These are phyloP conservation scores for Pleuronectes platessa DNA, from an alignment of 2,113 vertebrate species.

Conservation along the genomic window DNA sequence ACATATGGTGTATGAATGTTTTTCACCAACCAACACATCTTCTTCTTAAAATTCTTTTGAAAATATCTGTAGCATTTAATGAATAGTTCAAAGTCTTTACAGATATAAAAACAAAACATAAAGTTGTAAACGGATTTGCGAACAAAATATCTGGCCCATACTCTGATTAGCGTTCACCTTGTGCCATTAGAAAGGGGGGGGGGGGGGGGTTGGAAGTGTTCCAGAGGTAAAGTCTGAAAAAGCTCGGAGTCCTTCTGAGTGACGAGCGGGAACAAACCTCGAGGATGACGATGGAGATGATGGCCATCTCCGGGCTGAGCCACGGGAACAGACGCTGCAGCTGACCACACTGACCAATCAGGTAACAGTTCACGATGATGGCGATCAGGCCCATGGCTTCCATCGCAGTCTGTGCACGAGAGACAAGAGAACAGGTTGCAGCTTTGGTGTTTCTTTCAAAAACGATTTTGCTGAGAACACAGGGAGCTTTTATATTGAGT, in stretches of 20 bases:
- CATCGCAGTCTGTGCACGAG: slow-evolving; percentile 89
- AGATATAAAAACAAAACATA: too few relatives aligned
- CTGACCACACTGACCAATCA: slow-evolving; percentile 98
- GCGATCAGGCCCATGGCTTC: slow-evolving; percentile 95
- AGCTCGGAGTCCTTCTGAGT: background rate
- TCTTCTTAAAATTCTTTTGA: too few relatives aligned
- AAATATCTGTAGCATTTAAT: too few relatives aligned
- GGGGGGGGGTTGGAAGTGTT: background rate
- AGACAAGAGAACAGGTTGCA: background rate
- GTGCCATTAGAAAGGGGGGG: background rate
- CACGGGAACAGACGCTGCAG: slow-evolving; percentile 95
- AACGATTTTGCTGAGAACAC: background rate
- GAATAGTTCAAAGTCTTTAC: too few relatives aligned
- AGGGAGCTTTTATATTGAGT: background rate
- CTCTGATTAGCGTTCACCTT: slow-evolving; percentile 13
- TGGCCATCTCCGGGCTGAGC: slow-evolving; percentile 96
- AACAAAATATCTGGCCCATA: background rate
- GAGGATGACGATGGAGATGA: slow-evolving; percentile 95
- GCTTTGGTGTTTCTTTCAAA: background rate
- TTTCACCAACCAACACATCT: too few relatives aligned
- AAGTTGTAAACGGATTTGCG: too few relatives aligned
- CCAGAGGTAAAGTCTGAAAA: background rate
- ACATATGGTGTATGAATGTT: too few relatives aligned
- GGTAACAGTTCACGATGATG: slow-evolving; percentile 96
- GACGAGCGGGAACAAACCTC: slow-evolving; percentile 75